Conservation (phyloP, 2,797 vertebrate species). For the Vultur gryphus region DNA sequence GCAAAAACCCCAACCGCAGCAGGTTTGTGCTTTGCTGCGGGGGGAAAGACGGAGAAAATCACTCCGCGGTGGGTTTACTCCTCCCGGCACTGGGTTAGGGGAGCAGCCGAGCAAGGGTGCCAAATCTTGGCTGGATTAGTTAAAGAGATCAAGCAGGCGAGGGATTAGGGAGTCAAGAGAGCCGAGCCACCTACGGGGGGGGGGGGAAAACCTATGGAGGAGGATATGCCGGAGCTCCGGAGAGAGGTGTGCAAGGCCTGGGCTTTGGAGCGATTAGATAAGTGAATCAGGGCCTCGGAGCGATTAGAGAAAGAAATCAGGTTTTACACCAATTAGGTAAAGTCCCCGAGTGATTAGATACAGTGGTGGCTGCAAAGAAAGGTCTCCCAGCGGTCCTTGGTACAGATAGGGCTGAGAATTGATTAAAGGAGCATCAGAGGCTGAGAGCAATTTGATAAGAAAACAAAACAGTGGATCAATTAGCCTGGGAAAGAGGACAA, state of each 20-base stretch:
- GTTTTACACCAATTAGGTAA: conserved; percentile 54
- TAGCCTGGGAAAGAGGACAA: neutral
- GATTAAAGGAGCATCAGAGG: conserved; percentile 22
- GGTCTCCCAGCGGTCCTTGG: neutral
- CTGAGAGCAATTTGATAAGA: conserved; percentile 15
- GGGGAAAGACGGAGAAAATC: neutral
- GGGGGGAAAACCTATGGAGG: accelerated
- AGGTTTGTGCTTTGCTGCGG: accelerated
- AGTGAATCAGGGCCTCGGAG: conserved; percentile 8
- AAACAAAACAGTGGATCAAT: conserved; percentile 38
- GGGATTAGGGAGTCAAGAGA: conserved; percentile 40
- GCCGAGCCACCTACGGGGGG: neutral
- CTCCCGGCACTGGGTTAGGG: neutral
- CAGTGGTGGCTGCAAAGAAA: neutral
- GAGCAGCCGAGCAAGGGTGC: neutral
- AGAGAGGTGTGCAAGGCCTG: conserved; percentile 22
- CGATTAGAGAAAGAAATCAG: conserved; percentile 39
- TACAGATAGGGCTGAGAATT: neutral
- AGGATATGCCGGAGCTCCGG: neutral
- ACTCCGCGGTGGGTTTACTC: accelerated
- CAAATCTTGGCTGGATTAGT: conserved; percentile 2
- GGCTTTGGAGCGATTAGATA: conserved; percentile 21
- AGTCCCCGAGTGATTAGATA: neutral
- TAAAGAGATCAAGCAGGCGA: neutral
- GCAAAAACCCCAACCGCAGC: neutral